Evolutionary conservation across 2,797 vertebrate genomes (phyloP).

Genomic region (Pangasius larnaudii): DNA sequence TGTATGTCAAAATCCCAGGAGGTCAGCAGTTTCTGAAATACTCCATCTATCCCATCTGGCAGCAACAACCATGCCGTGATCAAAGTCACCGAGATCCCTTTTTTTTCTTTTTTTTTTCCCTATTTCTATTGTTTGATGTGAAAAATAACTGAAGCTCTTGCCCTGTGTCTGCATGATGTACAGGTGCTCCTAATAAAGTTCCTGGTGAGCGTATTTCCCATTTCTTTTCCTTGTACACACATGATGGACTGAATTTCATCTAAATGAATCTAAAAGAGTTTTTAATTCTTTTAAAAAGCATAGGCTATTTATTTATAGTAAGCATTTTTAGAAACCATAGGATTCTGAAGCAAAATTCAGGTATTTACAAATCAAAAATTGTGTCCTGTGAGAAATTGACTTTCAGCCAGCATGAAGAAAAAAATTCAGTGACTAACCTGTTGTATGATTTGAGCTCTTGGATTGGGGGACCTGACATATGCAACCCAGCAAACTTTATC

Average conservation of each 20-base stretch:
- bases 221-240: not conserved
- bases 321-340: not conserved
- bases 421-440: not conserved
- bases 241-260: not conserved
- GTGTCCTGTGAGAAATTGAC: not conserved
- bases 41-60: constrained; percentile 1
- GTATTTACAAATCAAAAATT: not conserved
- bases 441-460: not conserved
- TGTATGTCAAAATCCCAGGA: not conserved
- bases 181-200: constrained; percentile 18
- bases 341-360: not conserved
- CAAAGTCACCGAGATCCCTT: not conserved
- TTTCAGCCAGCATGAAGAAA: not conserved
- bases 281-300: not conserved
- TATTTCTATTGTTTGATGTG: constrained; percentile 6
- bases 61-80: constrained; percentile 14
- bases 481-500: constrained; percentile 60
- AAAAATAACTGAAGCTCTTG: constrained; percentile 1
- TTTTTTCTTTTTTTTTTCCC: not conserved
- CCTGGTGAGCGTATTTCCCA: not conserved
- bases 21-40: not conserved
- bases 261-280: not conserved
- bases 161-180: not conserved
- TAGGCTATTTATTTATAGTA: no score
- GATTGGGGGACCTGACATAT: constrained; percentile 60